These are phyloP conservation scores for Enteromius mattozi DNA, from an alignment of 2,797 vertebrate genomes.

Conservation along the genomic window DNA sequence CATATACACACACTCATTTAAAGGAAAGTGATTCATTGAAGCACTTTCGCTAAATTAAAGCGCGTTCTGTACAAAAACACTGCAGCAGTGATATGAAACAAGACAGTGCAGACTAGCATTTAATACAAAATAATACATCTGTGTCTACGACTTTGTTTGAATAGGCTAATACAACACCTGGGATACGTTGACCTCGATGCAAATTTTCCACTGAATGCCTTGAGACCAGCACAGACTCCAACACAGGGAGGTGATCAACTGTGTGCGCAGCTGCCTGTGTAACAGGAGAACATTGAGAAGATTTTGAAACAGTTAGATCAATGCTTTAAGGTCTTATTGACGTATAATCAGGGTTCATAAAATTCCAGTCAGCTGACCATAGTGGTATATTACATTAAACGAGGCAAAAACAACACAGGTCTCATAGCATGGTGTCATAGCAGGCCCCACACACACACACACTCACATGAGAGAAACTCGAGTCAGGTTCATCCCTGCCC, in stretches of 20 bases:
- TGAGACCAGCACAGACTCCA: conserved; percentile 7
- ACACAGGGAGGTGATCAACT: conserved; percentile 2
- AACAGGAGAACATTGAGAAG: conserved; percentile 37
- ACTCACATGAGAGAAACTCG: not conserved
- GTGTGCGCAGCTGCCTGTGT: conserved; percentile 29
- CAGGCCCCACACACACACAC: too few relatives aligned
- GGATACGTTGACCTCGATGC: conserved; percentile 41
- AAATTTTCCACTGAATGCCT: conserved; percentile 24
- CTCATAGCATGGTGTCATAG: not conserved
- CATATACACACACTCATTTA: conserved; percentile 20
- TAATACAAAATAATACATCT: not conserved
- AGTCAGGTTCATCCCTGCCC: not conserved
- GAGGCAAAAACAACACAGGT: not conserved
- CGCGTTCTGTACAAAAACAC: not conserved
- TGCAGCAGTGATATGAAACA: not conserved
- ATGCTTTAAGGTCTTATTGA: conserved; percentile 13
- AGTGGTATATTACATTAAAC: conserved; percentile 17
- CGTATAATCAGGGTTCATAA: conserved; percentile 12
- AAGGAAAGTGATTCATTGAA: not conserved
- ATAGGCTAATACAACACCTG: conserved; percentile 17
- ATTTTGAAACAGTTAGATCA: conserved; percentile 22
- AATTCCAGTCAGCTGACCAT: conserved; percentile 16
- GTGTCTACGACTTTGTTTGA: conserved; percentile 12
- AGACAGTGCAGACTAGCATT: not conserved
- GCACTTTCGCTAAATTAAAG: not conserved